Evolutionary conservation across 2,113 vertebrate species (phyloP).

Genomic region (Podarcis raffonei): DNA sequence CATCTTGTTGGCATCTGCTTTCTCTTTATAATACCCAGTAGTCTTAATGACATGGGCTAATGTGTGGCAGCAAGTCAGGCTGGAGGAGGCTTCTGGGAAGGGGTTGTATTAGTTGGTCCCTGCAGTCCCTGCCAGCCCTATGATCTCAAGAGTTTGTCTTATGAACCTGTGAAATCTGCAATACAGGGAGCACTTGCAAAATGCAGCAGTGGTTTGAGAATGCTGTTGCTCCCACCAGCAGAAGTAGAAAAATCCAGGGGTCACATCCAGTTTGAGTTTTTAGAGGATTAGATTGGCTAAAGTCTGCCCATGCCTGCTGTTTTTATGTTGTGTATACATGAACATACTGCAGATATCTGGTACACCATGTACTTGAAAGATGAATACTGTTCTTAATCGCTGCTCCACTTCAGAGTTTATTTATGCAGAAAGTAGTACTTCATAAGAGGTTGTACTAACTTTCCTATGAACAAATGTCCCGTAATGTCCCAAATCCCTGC

Average conservation of each 20-base stretch:
- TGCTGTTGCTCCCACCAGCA: not conserved
- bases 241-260: not conserved
- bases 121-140: not conserved
- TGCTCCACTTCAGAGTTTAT: not conserved
- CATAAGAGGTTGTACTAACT: not conserved
- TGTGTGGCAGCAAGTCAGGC: not conserved
- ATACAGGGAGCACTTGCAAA: not conserved
- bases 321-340: not conserved
- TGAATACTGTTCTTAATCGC: not conserved
- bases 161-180: not conserved
- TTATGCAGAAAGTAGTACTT: not conserved
- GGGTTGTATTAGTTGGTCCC: not conserved
- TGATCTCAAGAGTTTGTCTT: not conserved
- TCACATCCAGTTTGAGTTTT: not conserved
- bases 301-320: conserved; percentile 8
- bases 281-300: not conserved
- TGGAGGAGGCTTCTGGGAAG: not conserved
- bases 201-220: not conserved
- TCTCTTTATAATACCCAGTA: not conserved
- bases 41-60: not conserved
- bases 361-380: not conserved
- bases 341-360: not conserved
- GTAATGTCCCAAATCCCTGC: not conserved
- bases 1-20: not conserved
- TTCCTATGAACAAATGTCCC: not conserved